Base-by-base conservation (phyloP, 2,797 vertebrate species). In the Neopelma chrysocephalum region DNA sequence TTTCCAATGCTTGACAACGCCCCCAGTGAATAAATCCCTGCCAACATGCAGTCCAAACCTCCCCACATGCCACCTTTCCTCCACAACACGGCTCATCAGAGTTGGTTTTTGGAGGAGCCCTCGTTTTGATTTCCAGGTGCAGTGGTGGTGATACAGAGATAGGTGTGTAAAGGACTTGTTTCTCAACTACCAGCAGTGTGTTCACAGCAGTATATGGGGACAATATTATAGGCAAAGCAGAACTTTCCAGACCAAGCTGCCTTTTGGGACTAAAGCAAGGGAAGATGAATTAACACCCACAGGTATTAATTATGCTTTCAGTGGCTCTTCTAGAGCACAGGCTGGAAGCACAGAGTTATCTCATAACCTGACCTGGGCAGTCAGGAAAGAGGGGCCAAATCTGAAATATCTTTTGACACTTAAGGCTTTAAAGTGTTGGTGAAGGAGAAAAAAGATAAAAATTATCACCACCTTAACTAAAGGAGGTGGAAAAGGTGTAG, bases 91-190 rank as follows among this genome's bases (percentile, higher is more conserved):
- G 32, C 31, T 80, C 12, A 12, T 47, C 26, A 14, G 45, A 51
- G 47, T 11, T 4, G 14, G 0, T 3, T 69, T 71, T 10, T 5
- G 20, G 11, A 15, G 27, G 15, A 69, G 16, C 10, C 0, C 12
- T 51, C 6, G 2, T 43, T 54, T 70, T 47, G 32, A 11, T 31
- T 78, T 76, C 29, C n/a, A 71, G 40, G 7, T 26, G 29, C 11
- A 9, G 36, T 2, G 11, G 25, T 70, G 43, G 19, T 1, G 8
- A 19, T 22, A 29, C 0, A 1, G 73, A 82, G 27, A 8, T 0
- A 12, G 23, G 18, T 17, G 17, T 34, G 45, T 25, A 65, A 64
- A 68, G 45, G 29, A 42, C 22, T 71, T 31, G 22, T 11, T 87
- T 66, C 42, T 68, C 8, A 53, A 0, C 56, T 26, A 13, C 20